Conservation (phyloP, 2,113 vertebrate genomes). For the Bungarus multicinctus region DNA sequence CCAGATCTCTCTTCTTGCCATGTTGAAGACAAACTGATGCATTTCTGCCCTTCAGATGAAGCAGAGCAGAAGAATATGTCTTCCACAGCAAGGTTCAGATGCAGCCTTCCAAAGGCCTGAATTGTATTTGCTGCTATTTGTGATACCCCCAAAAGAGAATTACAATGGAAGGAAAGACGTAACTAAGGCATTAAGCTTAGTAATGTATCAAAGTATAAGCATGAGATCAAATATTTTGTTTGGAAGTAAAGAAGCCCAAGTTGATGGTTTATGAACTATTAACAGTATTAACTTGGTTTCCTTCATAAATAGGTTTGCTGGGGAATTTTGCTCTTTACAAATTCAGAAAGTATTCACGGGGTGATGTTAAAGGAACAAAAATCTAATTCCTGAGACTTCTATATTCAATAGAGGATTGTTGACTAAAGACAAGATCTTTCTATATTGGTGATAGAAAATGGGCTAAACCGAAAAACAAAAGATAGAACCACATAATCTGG, state of each 20-base stretch:
- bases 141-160: background rate
- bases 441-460: constrained; percentile 35
- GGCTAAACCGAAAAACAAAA: constrained; percentile 35
- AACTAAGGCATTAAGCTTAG: background rate
- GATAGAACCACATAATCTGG: constrained; percentile 42
- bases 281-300: background rate
- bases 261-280: background rate
- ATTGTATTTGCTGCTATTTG: background rate
- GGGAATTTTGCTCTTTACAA: background rate
- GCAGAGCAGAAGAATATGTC: background rate
- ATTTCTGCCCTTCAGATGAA: background rate
- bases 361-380: background rate
- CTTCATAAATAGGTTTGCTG: background rate
- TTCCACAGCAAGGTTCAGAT: background rate
- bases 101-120: background rate
- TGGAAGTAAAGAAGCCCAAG: background rate
- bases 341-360: background rate
- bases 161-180: background rate
- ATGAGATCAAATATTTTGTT: background rate
- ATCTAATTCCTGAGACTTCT: background rate
- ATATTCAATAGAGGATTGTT: constrained; percentile 33
- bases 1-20: background rate
- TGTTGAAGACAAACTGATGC: background rate
- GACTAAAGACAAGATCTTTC: constrained; percentile 30
- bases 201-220: background rate